phyloP scores from a whole-genome alignment of 2,113 vertebrate species.

The Columba janthina region DNA sequence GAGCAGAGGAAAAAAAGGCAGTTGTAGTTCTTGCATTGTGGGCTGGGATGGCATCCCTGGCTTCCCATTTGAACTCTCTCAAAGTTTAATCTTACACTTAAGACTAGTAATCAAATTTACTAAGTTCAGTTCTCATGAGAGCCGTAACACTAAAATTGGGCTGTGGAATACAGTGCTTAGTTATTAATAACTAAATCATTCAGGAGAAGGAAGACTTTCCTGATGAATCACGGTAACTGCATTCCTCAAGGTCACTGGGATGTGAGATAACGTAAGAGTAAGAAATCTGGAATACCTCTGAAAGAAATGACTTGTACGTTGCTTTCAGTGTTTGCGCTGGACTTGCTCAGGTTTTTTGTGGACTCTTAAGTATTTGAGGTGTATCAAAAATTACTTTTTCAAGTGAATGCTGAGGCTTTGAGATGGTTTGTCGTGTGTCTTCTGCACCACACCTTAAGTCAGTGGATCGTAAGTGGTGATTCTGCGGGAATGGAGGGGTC shows the following conservation, averaged over 20 bases:
- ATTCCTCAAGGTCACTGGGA: neutral
- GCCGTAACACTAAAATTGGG: neutral
- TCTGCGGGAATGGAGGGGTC: rapidly evolving
- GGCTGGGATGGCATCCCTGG: neutral
- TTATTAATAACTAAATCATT: neutral
- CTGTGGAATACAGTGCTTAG: neutral
- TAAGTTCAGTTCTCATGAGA: neutral
- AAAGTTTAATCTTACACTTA: neutral
- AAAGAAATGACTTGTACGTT: neutral
- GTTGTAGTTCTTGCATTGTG: rapidly evolving
- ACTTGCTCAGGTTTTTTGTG: neutral
- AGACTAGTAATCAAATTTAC: neutral
- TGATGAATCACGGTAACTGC: neutral
- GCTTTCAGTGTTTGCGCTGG: neutral
- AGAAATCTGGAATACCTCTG: neutral
- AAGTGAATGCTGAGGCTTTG: neutral
- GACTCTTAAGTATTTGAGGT: neutral
- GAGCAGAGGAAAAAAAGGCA: neutral
- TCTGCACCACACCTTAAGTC: rapidly evolving
- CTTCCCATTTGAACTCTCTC: neutral
- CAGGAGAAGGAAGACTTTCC: neutral
- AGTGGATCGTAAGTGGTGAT: neutral
- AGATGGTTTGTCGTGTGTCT: neutral
- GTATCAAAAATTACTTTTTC: neutral
- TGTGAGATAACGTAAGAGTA: neutral